phyloP scores from a whole-genome alignment of 2,797 vertebrate species.

The Aselliscus stoliczkanus region DNA sequence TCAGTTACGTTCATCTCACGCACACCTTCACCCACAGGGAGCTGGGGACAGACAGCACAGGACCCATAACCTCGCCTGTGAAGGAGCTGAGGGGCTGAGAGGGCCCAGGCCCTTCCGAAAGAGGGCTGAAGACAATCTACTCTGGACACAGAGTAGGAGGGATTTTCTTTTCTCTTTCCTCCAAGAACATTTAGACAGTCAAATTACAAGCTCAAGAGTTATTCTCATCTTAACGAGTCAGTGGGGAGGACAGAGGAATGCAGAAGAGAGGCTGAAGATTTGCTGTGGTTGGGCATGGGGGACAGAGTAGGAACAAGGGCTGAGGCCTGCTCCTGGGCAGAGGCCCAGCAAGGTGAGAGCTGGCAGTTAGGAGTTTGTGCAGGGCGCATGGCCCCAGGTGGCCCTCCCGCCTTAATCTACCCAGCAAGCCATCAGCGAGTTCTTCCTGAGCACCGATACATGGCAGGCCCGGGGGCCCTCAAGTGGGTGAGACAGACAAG shows the following conservation, averaged over 20 bases:
- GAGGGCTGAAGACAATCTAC: background rate
- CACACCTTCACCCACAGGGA: background rate
- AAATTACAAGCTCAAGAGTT: constrained; percentile 73
- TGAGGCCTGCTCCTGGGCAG: background rate
- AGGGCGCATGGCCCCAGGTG: background rate
- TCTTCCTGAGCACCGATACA: background rate
- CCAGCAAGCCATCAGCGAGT: background rate
- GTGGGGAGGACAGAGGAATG: constrained; percentile 53
- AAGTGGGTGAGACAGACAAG: background rate
- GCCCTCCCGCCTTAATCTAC: background rate
- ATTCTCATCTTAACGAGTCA: constrained; percentile 66
- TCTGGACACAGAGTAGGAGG: background rate
- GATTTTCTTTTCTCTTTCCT: constrained; percentile 39
- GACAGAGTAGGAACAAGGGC: background rate
- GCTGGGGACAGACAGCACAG: background rate
- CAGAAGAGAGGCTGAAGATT: background rate
- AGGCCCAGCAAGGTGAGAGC: too few species aligned
- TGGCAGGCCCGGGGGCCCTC: background rate
- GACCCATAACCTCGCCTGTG: too few species aligned
- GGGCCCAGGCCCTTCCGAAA: constrained; percentile 4
- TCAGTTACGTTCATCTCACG: background rate
- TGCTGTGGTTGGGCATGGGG: background rate
- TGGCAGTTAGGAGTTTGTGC: too few species aligned
- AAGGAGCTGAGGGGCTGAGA: background rate
- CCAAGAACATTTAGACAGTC: constrained; percentile 67